Base-by-base conservation (phyloP, 2,113 vertebrate species). In the Ctenomys sociabilis region DNA sequence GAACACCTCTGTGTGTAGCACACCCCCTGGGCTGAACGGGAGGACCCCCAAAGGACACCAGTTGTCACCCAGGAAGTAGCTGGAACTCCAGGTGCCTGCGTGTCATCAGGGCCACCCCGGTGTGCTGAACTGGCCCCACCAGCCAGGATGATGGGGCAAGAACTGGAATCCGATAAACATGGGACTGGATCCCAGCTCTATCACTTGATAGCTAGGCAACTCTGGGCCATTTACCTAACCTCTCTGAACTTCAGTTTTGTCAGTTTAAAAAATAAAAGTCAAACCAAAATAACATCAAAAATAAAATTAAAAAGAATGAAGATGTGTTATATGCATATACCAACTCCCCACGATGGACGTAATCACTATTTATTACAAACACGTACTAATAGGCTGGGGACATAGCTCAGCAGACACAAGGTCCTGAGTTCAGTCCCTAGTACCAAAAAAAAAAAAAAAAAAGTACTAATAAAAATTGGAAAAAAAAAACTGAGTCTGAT, bases 161-260 rank as follows among this genome's bases (percentile, higher is more conserved):
- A 90, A 52, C 1, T 85, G 14, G 70, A 85, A 54, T 28, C 68
- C 61, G 43, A 87, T 35, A 68, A 40, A 72, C n/a, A 7, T 54
- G 26, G 86, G 16, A 87, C 28, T 82, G 68, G 81, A 85, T 94
- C 32, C 61, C 85, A 91, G 77, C 43, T 94, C 73, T 85, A 61
- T 85, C 73, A 85, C 73, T 80, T 66, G 61, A 73, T 80, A 93
- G 83, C 83, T 95, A n/a, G 88, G 61, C 68, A 68, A 84, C 66
- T 86, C 59, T 88, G 83, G 83, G 73, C 88, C 94, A 80, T 85
- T 85, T 73, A 94, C 84, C 85, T 72, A 63, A 73, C 86, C 83
- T 96, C 68, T 92, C 87, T 86, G 72, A 92, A 92, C 57, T 63
- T 66, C 17, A 7, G 72, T 72, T 86, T 73, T 49, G 61, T 91